phyloP scores from a whole-genome alignment of 2,888 invertebrate genomes.

The Ennomos fuscantarius region DNA sequence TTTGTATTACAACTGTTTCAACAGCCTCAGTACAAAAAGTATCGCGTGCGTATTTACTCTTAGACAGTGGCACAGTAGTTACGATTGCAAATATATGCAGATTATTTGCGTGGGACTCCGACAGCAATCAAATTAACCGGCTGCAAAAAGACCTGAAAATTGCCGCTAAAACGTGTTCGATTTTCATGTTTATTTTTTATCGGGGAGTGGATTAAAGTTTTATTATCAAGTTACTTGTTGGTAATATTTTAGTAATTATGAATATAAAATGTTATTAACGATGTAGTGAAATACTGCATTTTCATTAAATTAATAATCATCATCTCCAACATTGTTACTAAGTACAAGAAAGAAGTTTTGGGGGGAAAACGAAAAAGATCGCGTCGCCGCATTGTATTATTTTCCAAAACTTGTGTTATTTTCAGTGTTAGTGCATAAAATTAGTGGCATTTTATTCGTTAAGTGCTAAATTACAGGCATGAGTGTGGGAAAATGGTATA shows the following conservation, averaged over 20 bases:
- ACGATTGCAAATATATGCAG: slow-evolving; percentile 72
- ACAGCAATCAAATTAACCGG: slow-evolving; percentile 67
- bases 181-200: slow-evolving; percentile 27
- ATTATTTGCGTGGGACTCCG: slow-evolving; percentile 67
- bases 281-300: too few relatives aligned
- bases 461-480: too few relatives aligned
- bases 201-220: slow-evolving; percentile 11
- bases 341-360: too few relatives aligned
- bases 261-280: not conserved
- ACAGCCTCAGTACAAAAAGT: slow-evolving; percentile 14
- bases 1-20: not conserved
- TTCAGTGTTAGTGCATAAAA: too few relatives aligned
- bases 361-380: too few relatives aligned
- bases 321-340: too few relatives aligned
- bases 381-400: too few relatives aligned
- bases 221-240: slow-evolving; percentile 7
- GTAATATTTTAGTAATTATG: not conserved
- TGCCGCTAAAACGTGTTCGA: slow-evolving; percentile 53
- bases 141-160: slow-evolving; percentile 59
- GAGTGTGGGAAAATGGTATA: too few relatives aligned
- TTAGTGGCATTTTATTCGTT: too few relatives aligned
- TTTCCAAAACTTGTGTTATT: too few relatives aligned
- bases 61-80: slow-evolving; percentile 34
- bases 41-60: slow-evolving; percentile 29
- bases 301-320: too few relatives aligned